Evolutionary conservation across 2,797 vertebrate genomes (phyloP).

Genomic region (Paratrypauchen microcephalus): DNA sequence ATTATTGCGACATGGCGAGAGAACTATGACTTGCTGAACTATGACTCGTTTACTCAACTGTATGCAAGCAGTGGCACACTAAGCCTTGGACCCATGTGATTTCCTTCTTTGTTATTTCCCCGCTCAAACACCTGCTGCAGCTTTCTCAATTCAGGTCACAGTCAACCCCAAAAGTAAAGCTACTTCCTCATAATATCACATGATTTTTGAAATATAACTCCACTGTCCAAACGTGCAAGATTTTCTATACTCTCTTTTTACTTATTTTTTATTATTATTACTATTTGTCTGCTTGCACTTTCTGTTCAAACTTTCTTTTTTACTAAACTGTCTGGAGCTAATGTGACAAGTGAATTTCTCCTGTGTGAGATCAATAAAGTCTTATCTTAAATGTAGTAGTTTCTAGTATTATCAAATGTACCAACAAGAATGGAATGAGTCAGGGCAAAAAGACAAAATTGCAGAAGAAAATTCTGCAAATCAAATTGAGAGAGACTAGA

Average conservation of each 20-base stretch:
- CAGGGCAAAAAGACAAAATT: neutral
- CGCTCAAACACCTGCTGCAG: neutral
- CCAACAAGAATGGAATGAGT: neutral
- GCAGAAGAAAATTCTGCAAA: too few species aligned
- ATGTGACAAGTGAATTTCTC: too few species aligned
- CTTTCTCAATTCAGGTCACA: slow-evolving; percentile 4
- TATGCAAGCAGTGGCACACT: neutral
- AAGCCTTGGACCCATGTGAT: slow-evolving; percentile 1
- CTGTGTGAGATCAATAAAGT: too few species aligned
- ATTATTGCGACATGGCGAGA: neutral
- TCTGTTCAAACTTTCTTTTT: too few species aligned
- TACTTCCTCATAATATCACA: neutral
- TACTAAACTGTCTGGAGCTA: too few species aligned
- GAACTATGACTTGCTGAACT: neutral
- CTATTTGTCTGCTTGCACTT: too few species aligned
- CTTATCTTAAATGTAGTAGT: too few species aligned
- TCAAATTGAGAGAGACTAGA: too few species aligned
- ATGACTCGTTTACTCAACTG: neutral
- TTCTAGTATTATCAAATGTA: neutral
- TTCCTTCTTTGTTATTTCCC: neutral
- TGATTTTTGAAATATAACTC: neutral
- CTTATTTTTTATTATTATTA: too few species aligned
- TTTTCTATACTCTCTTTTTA: too few species aligned
- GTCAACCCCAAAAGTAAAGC: neutral
- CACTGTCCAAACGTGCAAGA: too few species aligned